These are phyloP conservation scores for Amphipoea oculea DNA, from an alignment of 2,888 invertebrate species.

Conservation along the genomic window DNA sequence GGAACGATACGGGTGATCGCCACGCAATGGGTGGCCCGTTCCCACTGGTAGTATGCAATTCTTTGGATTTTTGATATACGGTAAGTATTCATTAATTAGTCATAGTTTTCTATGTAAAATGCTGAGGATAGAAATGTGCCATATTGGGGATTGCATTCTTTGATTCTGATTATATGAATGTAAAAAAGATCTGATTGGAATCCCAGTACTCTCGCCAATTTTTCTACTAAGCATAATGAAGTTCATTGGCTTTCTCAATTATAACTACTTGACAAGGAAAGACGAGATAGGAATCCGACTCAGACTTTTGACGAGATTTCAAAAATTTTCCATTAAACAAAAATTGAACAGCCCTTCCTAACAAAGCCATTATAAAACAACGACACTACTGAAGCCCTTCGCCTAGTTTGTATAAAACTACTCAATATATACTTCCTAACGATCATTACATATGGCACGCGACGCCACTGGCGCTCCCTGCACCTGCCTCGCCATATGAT, in stretches of 20 bases:
- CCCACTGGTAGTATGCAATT: conserved; percentile 45
- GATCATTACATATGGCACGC: conserved; percentile 61
- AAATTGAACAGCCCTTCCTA: not conserved
- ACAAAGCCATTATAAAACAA: conserved; percentile 30
- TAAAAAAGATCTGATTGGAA: not conserved
- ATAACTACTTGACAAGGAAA: not conserved
- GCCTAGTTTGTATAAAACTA: conserved; percentile 39
- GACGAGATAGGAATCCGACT: not conserved
- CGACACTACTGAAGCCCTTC: conserved; percentile 47
- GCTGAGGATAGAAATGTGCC: not conserved
- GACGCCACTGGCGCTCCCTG: conserved; percentile 47
- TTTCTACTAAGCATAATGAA: not conserved
- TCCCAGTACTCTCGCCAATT: not conserved
- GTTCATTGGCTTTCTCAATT: not conserved
- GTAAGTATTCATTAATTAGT: conserved; percentile 36
- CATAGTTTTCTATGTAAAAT: conserved; percentile 25
- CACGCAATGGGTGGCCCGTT: conserved; percentile 75
- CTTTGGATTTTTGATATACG: conserved; percentile 34
- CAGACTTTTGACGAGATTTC: too few relatives aligned
- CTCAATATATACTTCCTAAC: conserved; percentile 42
- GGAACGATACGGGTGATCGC: conserved; percentile 67
- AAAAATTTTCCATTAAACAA: not conserved
- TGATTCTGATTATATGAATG: not conserved
- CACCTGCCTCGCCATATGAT: conserved; percentile 78
- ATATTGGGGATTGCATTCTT: not conserved